These are phyloP conservation scores for Cyclura pinguis DNA, from an alignment of 2,797 vertebrate genomes.

Conservation along the genomic window DNA sequence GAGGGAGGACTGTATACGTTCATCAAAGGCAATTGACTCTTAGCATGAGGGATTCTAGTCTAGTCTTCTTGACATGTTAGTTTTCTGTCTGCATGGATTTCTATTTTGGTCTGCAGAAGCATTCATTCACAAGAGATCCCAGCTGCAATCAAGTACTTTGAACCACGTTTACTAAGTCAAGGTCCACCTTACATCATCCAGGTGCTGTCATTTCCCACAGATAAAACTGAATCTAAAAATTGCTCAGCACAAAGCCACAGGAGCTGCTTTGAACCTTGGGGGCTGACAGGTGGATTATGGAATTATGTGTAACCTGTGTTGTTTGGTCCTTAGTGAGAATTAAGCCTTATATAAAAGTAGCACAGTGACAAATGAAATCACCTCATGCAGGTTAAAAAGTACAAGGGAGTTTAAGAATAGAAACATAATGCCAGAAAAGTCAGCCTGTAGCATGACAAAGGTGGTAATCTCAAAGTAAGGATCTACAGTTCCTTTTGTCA, in stretches of 20 bases:
- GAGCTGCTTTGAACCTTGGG: background rate
- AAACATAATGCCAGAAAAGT: slow-evolving; percentile 25
- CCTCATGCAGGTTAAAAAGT: background rate
- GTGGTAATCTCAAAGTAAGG: background rate
- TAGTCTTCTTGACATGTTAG: background rate
- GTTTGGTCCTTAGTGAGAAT: background rate
- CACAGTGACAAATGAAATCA: slow-evolving; percentile 50
- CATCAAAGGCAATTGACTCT: background rate
- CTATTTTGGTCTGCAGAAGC: background rate
- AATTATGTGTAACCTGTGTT: slow-evolving; percentile 29
- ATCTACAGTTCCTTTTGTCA: background rate
- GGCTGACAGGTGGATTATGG: background rate
- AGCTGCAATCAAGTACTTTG: background rate
- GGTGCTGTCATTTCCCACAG: background rate
- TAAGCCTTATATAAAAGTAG: slow-evolving; percentile 39
- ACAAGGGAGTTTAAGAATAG: slow-evolving; percentile 54
- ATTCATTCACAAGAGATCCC: background rate
- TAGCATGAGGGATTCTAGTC: too few species aligned
- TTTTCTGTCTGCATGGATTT: background rate
- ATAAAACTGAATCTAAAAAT: background rate
- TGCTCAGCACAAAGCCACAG: background rate
- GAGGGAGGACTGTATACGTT: too few species aligned
- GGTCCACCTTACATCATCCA: background rate
- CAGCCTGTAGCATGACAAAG: background rate
- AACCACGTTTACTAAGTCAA: background rate